Conservation (phyloP, 2,797 vertebrate species). For the Pseudomugil tenellus region DNA sequence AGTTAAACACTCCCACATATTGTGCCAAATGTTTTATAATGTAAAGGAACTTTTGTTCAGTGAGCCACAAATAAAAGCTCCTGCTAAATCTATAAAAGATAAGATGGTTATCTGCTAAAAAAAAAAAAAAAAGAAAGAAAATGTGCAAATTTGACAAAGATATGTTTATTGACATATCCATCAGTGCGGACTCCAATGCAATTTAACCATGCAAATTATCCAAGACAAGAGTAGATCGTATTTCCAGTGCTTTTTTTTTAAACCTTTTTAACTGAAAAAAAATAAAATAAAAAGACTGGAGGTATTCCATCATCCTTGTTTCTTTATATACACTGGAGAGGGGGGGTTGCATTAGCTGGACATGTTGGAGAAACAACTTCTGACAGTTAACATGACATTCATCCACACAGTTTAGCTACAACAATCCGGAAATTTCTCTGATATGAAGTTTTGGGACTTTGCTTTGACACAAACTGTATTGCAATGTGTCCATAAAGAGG, state of each 20-base stretch:
- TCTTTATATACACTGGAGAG: slow-evolving; percentile 75
- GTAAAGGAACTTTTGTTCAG: no score
- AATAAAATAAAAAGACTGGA: slow-evolving; percentile 88
- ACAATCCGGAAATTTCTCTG: slow-evolving; percentile 63
- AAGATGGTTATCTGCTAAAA: slow-evolving; percentile 5
- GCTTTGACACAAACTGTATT: slow-evolving; percentile 72
- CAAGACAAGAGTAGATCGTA: slow-evolving; percentile 90
- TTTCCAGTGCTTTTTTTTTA: slow-evolving; percentile 96
- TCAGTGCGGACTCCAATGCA: slow-evolving; percentile 98
- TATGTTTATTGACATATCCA: slow-evolving; percentile 99
- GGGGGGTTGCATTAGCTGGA: slow-evolving; percentile 70
- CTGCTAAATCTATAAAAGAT: neutral
- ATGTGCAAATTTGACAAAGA: slow-evolving; percentile 83
- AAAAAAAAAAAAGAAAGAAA: slow-evolving; percentile 18
- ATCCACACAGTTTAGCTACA: slow-evolving; percentile 55
- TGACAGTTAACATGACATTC: slow-evolving; percentile 56
- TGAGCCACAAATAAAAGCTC: neutral
- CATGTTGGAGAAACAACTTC: slow-evolving; percentile 55
- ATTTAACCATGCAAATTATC: slow-evolving; percentile 96
- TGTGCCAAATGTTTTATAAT: no score
- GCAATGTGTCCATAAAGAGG: slow-evolving; percentile 81
- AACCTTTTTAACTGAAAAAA: slow-evolving; percentile 86
- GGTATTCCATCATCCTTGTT: slow-evolving; percentile 89
- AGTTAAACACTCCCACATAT: no score
- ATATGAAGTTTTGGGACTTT: slow-evolving; percentile 78